Evolutionary conservation across 2,888 invertebrate species (phyloP).

Genomic region (Opisthograptis luteolata): DNA sequence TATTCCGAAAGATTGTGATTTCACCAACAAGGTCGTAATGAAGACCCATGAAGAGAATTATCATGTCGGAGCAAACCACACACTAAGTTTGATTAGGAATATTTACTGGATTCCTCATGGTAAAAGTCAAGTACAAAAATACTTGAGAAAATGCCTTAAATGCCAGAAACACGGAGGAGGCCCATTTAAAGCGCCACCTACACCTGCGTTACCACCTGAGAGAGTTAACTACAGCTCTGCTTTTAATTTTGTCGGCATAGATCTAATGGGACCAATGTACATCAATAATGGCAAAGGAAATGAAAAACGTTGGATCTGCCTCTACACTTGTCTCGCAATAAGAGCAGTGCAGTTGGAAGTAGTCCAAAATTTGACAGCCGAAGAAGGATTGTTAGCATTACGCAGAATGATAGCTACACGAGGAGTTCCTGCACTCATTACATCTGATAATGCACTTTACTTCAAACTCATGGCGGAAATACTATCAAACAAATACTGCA

Average conservation of each 20-base stretch:
- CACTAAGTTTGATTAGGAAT: neutral
- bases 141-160: too few relatives aligned
- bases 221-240: too few relatives aligned
- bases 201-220: too few relatives aligned
- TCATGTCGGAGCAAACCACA: conserved; percentile 5
- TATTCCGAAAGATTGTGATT: neutral
- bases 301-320: conserved; percentile 28
- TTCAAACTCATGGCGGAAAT: conserved; percentile 27
- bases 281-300: too few relatives aligned
- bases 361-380: too few relatives aligned
- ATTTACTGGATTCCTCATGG: conserved; percentile 3
- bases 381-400: too few relatives aligned
- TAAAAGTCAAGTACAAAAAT: too few relatives aligned
- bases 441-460: conserved; percentile 27
- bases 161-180: too few relatives aligned
- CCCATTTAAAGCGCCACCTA: too few relatives aligned
- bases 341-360: conserved; percentile 25
- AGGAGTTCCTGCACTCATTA: conserved; percentile 14
- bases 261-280: too few relatives aligned
- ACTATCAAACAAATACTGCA: too few relatives aligned
- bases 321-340: conserved; percentile 29
- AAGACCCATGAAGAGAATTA: conserved; percentile 1
- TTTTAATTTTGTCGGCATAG: too few relatives aligned
- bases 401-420: conserved; percentile 16
- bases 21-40: neutral